phyloP scores from a whole-genome alignment of 2,888 invertebrate species.

The Euspilapteryx auroguttella region DNA sequence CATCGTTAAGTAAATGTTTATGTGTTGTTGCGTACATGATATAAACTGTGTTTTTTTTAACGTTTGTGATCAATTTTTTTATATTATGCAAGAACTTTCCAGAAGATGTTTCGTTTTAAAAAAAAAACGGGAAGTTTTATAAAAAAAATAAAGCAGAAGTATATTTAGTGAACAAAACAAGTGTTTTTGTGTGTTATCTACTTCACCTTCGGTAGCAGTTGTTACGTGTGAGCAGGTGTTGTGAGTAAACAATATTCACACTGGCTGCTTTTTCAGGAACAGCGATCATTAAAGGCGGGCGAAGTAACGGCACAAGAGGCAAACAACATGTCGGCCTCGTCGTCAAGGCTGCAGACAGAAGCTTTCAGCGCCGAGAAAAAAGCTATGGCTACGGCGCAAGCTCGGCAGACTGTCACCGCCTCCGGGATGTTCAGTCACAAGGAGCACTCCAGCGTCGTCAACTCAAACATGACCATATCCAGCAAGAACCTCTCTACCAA shows the following conservation, averaged over 20 bases:
- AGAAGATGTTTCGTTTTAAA: too few relatives aligned
- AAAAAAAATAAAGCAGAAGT: slow-evolving; percentile 2
- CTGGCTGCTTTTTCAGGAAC: slow-evolving; percentile 66
- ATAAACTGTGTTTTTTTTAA: too few relatives aligned
- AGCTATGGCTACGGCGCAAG: slow-evolving; percentile 72
- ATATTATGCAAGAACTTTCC: too few relatives aligned
- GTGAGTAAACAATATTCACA: too few relatives aligned
- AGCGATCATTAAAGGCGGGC: slow-evolving; percentile 79
- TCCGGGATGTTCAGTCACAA: slow-evolving; percentile 79
- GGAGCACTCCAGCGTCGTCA: slow-evolving; percentile 68
- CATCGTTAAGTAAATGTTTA: too few relatives aligned
- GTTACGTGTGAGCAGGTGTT: too few relatives aligned
- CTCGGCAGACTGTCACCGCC: slow-evolving; percentile 78
- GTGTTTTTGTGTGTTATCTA: too few relatives aligned
- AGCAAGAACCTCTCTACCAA: slow-evolving; percentile 73
- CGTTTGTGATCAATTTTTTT: slow-evolving; percentile 1
- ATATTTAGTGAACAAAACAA: too few relatives aligned
- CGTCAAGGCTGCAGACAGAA: slow-evolving; percentile 83
- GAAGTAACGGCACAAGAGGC: slow-evolving; percentile 85
- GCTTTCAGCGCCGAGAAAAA: slow-evolving; percentile 84
- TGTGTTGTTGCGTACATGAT: too few relatives aligned
- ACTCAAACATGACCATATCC: slow-evolving; percentile 79
- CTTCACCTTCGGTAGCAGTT: too few relatives aligned
- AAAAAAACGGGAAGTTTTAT: too few relatives aligned
- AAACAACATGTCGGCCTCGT: slow-evolving; percentile 81